Conservation (phyloP, 2,797 vertebrate species). For the Onychomys arenicola region DNA sequence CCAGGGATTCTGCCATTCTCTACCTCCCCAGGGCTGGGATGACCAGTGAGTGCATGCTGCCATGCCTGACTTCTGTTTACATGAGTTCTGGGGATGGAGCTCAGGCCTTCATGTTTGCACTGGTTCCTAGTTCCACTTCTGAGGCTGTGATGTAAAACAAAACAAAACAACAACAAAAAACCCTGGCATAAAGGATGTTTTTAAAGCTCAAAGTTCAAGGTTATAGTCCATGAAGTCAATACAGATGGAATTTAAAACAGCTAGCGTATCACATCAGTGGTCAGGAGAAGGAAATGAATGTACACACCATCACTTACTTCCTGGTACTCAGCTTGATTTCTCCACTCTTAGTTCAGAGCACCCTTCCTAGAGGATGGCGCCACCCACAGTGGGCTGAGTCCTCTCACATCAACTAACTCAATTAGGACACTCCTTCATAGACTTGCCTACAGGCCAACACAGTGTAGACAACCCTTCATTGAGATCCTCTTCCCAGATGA, state of each 20-base stretch:
- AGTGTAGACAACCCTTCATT: neutral
- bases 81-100: neutral
- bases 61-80: neutral
- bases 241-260: neutral
- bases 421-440: neutral
- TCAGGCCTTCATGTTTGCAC: neutral
- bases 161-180: neutral
- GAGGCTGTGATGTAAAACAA: too few relatives aligned
- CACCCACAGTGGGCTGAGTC: neutral
- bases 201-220: neutral
- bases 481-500: neutral
- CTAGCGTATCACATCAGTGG: neutral
- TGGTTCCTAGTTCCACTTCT: neutral
- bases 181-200: neutral
- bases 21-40: neutral
- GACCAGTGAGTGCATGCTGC: neutral
- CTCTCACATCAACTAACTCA: neutral
- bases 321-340: neutral
- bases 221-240: neutral
- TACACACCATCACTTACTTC: neutral
- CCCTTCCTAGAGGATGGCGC: neutral
- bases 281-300: neutral
- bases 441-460: neutral
- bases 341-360: neutral
- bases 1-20: neutral